Evolutionary conservation across 2,113 vertebrate species (phyloP).

Genomic region (Macaca mulatta): DNA sequence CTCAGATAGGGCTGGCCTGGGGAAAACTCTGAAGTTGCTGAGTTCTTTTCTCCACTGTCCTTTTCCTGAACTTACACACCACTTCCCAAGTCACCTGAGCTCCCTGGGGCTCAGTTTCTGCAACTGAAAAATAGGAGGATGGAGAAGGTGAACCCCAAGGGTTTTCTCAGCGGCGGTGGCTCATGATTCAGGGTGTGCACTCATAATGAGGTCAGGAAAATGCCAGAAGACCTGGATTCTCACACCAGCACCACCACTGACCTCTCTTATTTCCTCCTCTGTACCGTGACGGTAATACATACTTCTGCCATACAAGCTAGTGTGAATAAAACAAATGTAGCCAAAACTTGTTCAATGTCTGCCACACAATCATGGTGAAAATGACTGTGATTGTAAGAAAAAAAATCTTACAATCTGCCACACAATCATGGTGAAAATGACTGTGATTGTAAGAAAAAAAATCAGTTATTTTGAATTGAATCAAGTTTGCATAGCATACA

Average conservation of each 20-base stretch:
- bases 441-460: not conserved
- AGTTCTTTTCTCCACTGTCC: not conserved
- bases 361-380: not conserved
- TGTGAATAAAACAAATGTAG: not conserved
- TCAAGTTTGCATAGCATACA: not conserved
- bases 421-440: no score
- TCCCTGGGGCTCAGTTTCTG: not conserved
- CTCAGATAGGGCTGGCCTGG: no score
- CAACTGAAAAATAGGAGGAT: not conserved
- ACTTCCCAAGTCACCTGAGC: not conserved
- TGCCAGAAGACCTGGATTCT: not conserved
- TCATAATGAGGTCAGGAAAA: not conserved
- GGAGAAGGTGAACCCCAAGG: not conserved
- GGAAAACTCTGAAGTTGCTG: not conserved
- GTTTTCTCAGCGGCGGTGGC: not conserved
- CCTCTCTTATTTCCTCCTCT: not conserved
- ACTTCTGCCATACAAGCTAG: not conserved
- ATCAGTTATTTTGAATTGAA: not conserved
- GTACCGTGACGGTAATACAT: fast-evolving
- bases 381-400: not conserved
- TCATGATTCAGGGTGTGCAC: not conserved
- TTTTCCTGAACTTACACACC: not conserved
- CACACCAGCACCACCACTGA: not conserved
- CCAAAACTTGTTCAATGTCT: not conserved
- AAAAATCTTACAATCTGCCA: not conserved